Conservation (phyloP, 1,140 invertebrate genomes). For the Papilio machaon region DNA sequence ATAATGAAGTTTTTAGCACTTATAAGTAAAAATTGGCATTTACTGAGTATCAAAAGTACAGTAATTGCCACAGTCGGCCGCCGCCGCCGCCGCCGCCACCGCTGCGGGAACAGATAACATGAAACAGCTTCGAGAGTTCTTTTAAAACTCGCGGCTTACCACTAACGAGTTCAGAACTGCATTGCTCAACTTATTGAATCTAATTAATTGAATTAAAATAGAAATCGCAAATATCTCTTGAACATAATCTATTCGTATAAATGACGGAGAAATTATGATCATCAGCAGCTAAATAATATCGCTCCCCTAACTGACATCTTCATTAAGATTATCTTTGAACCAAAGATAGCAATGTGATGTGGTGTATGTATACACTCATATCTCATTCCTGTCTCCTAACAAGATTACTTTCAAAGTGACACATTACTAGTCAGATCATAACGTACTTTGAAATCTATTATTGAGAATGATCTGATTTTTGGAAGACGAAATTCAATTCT, state of each 20-base stretch:
- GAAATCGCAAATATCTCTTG: neutral
- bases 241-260: neutral
- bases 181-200: neutral
- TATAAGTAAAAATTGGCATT: neutral
- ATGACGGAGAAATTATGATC: neutral
- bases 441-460: neutral
- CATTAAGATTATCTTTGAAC: conserved; percentile 10
- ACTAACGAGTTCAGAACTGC: neutral
- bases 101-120: neutral
- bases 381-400: neutral
- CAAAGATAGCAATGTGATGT: neutral
- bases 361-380: neutral
- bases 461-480: neutral
- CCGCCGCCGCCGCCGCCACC: neutral
- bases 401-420: neutral
- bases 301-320: neutral
- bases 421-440: neutral
- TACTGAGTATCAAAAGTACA: neutral
- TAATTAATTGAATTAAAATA: neutral
- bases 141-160: neutral
- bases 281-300: neutral
- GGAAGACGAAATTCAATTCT: no score
- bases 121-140: neutral
- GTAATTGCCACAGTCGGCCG: neutral
- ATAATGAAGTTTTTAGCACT: neutral